A percentile compares a stretch with the other conserved stretches of the same genome.
These are phyloP conservation scores for Pithys albifrons DNA, from an alignment of 2,113 vertebrate genomes.

Conservation along the genomic window DNA sequence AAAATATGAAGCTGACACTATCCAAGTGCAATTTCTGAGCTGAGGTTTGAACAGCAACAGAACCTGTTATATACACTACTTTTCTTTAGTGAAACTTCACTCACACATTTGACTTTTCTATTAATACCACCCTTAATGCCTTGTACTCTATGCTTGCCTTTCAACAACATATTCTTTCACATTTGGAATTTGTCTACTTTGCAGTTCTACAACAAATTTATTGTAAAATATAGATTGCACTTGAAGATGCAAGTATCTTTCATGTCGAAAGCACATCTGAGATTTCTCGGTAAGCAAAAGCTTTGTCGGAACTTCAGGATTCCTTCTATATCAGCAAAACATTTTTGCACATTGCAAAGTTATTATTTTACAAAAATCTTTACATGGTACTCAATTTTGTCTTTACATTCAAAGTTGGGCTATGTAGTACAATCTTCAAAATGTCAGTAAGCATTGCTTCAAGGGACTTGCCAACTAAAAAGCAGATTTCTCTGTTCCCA, in stretches of 20 bases:
- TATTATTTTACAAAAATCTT: neutral
- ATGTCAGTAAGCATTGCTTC: neutral
- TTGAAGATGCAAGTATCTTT: neutral
- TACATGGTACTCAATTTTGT: neutral
- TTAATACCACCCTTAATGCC: neutral
- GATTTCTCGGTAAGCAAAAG: neutral
- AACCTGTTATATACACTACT: neutral
- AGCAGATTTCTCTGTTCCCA: neutral
- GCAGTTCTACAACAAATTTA: neutral
- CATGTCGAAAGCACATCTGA: neutral
- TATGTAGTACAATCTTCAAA: neutral
- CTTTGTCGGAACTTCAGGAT: neutral
- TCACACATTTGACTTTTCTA: neutral
- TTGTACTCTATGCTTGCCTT: neutral
- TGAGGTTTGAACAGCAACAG: neutral
- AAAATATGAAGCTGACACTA: neutral
- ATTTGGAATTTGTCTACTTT: neutral
- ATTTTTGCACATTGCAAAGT: neutral
- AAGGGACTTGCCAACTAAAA: neutral
- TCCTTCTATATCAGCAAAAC: neutral
- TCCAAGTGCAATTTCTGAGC: neutral
- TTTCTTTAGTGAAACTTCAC: neutral
- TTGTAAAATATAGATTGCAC: neutral
- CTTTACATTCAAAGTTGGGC: neutral
- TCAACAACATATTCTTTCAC: neutral